Evolutionary conservation across 2,113 vertebrate species (phyloP), one percentile per base, ranked within the genome.

Genomic region (Colistium nudipinnis): DNA sequence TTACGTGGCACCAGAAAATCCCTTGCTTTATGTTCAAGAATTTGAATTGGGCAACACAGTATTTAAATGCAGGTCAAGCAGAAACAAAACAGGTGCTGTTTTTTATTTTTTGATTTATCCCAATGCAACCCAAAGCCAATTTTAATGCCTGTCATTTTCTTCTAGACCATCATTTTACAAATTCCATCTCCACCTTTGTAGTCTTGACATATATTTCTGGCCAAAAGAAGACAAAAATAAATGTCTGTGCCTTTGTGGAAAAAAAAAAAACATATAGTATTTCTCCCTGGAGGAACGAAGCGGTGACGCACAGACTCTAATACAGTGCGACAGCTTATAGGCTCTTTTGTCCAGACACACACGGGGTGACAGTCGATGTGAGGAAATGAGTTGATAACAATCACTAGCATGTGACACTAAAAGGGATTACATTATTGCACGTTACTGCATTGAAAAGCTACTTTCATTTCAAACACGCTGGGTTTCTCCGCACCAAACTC

Each of bases 101-200:
- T 76, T 57, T 80, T 35, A 52, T 27, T n/a, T n/a, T n/a, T n/a
- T n/a, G n/a, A n/a, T n/a, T n/a, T n/a, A n/a, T n/a, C n/a, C n/a
- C n/a, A n/a, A 27, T 8, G 48, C 49, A 30, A 61, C 52, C 59
- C 35, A 27, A 53, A 62, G 70, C 69, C 52, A 56, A 35, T 68
- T 80, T 71, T 47, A 71, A 78, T 49, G 81, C 74, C 61, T 83
- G 80, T 83, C 76, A 73, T 71, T 78, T 69, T 39, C 33, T 52
- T 76, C 71, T 70, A 70, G 72, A 73, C 54, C 62, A 14, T 56
- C 45, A 20, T 76, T 82, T 73, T n/a, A 47, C 31, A 55, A 31
- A 71, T 71, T 62, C 20, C 20, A 14, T 76, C 62, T 74, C 28
- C 20, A 75, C 31, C 39, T 84, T 82, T 84, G 64, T 74, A n/a